Evolutionary conservation across 2,113 vertebrate species (phyloP).

Genomic region (Cnemophilus loriae): DNA sequence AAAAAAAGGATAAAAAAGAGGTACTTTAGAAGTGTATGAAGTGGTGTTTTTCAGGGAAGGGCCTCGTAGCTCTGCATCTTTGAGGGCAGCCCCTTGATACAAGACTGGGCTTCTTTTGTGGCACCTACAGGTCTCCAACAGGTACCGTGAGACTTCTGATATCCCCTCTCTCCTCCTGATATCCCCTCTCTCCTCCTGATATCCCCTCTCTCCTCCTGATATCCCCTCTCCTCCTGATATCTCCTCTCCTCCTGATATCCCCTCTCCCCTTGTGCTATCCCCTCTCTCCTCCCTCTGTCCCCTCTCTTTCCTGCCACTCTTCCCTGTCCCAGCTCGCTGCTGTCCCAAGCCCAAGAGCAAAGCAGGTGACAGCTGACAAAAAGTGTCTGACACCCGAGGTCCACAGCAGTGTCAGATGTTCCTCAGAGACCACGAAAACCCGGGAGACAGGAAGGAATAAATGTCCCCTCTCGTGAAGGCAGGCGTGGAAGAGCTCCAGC

Average conservation of each 20-base stretch:
- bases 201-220: neutral
- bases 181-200: too few species aligned
- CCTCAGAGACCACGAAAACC: neutral
- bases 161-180: neutral
- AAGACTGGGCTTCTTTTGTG: neutral
- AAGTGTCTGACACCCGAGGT: neutral
- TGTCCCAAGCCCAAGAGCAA: neutral
- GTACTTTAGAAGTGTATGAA: neutral
- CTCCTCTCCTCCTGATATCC: neutral
- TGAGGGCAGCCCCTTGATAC: neutral
- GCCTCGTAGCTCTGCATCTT: fast-evolving
- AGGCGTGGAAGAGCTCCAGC: neutral
- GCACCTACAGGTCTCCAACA: neutral
- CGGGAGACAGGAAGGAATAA: neutral
- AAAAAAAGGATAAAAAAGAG: neutral
- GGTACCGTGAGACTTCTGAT: fast-evolving
- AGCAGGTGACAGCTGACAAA: neutral
- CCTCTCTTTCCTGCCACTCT: too few species aligned
- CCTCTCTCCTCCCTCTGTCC: neutral
- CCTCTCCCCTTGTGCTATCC: neutral
- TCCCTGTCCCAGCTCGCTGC: neutral
- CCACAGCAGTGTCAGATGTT: neutral
- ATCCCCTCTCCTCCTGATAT: neutral
- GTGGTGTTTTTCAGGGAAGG: neutral
- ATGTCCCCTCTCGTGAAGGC: neutral